These are phyloP conservation scores for Ondatra zibethicus DNA, from an alignment of 2,113 vertebrate genomes.

Conservation along the genomic window DNA sequence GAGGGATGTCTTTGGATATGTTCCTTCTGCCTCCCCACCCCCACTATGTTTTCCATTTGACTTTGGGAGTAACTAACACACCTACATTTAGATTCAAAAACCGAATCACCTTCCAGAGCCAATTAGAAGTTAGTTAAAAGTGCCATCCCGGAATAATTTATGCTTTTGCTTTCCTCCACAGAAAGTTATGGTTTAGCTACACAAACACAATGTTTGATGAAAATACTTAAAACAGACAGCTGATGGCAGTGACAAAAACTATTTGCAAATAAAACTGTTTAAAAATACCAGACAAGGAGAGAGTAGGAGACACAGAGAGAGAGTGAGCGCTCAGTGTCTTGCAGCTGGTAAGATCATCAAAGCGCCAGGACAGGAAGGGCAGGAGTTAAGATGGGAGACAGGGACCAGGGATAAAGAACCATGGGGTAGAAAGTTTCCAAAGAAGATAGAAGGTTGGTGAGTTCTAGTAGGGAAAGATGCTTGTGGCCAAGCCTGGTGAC, in stretches of 20 bases:
- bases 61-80: neutral
- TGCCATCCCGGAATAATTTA: conserved; percentile 3
- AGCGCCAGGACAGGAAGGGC: neutral
- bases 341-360: neutral
- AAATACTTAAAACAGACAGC: conserved; percentile 72
- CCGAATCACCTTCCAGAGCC: neutral
- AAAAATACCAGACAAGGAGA: conserved; percentile 68
- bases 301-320: conserved; percentile 63
- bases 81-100: neutral
- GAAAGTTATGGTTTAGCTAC: conserved; percentile 32
- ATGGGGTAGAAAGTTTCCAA: neutral
- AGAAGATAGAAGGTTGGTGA: neutral
- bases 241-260: conserved; percentile 64
- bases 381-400: neutral
- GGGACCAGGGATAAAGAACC: neutral
- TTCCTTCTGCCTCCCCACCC: neutral
- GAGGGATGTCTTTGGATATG: neutral
- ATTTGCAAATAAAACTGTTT: conserved; percentile 72
- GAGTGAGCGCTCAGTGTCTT: neutral
- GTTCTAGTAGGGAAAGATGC: neutral
- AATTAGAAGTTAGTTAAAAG: conserved; percentile 45
- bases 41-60: neutral
- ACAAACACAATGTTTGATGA: conserved; percentile 68
- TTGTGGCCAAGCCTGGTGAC: neutral
- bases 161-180: conserved; percentile 26